phyloP scores from a whole-genome alignment of 2,888 invertebrate genomes.

The Caenorhabditis sp. region DNA sequence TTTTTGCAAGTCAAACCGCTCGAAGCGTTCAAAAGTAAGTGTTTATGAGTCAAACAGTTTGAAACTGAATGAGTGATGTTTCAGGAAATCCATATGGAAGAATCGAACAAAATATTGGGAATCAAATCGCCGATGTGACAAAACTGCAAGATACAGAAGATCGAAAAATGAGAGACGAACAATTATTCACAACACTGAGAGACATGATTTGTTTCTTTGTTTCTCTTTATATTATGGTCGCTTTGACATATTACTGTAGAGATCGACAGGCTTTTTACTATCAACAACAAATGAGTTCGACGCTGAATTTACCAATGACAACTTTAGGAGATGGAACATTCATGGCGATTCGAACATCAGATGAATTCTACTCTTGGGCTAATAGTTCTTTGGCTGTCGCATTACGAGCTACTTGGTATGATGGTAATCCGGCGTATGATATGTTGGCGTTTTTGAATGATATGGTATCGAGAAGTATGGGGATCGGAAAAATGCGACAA shows the following conservation, averaged over 20 bases:
- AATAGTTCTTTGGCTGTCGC: conserved; percentile 58
- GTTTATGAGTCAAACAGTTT: no score
- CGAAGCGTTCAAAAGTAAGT: conserved; percentile 36
- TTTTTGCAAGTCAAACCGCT: conserved; percentile 27
- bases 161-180: conserved; percentile 50
- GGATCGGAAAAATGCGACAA: conserved; percentile 74
- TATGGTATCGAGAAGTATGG: conserved; percentile 74
- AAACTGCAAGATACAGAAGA: conserved; percentile 42
- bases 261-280: conserved; percentile 53
- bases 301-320: conserved; percentile 18
- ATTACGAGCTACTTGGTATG: conserved; percentile 73
- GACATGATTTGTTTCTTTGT: conserved; percentile 50
- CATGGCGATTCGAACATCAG: conserved; percentile 39
- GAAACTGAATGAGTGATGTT: not conserved
- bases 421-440: conserved; percentile 73
- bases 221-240: conserved; percentile 50
- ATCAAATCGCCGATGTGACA: conserved; percentile 40
- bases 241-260: conserved; percentile 49
- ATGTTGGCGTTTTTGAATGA: conserved; percentile 74
- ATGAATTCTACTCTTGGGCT: conserved; percentile 55
- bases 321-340: conserved; percentile 39
- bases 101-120: conserved; percentile 34
- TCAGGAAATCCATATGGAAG: conserved; percentile 32
- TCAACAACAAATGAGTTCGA: conserved; percentile 35
- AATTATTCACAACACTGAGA: conserved; percentile 45